These are phyloP conservation scores for Cherax quadricarinatus DNA, from an alignment of 1,140 invertebrate species.

Conservation along the genomic window DNA sequence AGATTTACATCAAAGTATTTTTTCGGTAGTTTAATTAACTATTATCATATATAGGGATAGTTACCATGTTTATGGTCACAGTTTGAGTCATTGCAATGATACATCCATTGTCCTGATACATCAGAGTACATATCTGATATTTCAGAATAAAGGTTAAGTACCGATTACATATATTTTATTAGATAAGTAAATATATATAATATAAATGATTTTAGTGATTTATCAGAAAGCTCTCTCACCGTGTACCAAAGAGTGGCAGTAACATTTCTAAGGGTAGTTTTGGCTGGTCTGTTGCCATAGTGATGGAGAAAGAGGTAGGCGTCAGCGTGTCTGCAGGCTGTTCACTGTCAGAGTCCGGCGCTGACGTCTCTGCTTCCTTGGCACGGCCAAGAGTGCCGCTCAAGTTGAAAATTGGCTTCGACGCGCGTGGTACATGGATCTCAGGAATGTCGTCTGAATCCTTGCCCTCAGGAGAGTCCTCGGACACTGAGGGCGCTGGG, in stretches of 20 bases:
- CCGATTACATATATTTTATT: neutral
- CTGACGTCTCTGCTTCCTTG: neutral
- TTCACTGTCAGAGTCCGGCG: neutral
- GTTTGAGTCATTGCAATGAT: no score
- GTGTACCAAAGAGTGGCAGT: constrained; percentile 26
- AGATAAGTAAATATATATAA: neutral
- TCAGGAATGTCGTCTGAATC: neutral
- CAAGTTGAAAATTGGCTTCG: constrained; percentile 47
- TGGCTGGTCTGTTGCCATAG: constrained; percentile 52
- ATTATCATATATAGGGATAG: no score
- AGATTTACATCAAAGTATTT: no score
- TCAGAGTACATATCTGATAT: no score
- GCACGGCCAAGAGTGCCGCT: neutral
- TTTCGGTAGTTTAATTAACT: no score
- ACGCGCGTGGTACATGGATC: neutral
- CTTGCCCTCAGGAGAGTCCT: neutral
- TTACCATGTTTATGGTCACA: no score
- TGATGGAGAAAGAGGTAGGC: constrained; percentile 32
- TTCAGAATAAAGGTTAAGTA: neutral
- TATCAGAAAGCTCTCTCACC: constrained; percentile 4
- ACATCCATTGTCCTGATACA: no score
- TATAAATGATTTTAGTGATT: neutral
- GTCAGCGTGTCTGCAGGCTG: neutral
- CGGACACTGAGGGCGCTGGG: neutral
- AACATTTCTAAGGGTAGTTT: constrained; percentile 43